These are phyloP conservation scores for Sphinx pinastri DNA, from an alignment of 2,888 invertebrate species.

Conservation along the genomic window DNA sequence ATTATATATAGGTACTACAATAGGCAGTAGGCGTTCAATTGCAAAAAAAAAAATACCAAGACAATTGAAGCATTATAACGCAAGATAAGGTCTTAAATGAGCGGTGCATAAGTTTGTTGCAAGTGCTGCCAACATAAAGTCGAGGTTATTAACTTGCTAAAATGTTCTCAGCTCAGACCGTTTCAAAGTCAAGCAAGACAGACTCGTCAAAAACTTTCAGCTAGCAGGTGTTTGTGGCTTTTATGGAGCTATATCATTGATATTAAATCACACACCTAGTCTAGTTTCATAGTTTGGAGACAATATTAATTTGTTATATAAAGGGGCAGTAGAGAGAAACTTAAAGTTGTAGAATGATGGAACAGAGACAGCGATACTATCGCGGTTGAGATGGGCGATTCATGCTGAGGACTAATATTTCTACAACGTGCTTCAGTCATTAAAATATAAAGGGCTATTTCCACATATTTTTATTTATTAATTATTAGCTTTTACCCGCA, in stretches of 20 bases:
- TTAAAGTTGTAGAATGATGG: too few relatives aligned
- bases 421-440: too few relatives aligned
- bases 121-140: not conserved
- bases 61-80: not conserved
- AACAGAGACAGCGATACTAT: too few relatives aligned
- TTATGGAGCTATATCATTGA: slow-evolving; percentile 7
- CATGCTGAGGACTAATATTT: too few relatives aligned
- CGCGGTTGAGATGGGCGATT: too few relatives aligned
- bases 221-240: slow-evolving; percentile 15
- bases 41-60: too few relatives aligned
- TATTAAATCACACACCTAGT: slow-evolving; percentile 14
- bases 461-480: too few relatives aligned
- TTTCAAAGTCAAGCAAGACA: slow-evolving; percentile 5
- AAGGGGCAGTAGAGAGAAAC: not conserved
- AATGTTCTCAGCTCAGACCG: not conserved
- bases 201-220: slow-evolving; percentile 1
- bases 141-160: slow-evolving; percentile 9
- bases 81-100: not conserved
- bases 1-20: too few relatives aligned
- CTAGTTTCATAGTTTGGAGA: slow-evolving; percentile 1
- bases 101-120: not conserved
- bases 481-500: too few relatives aligned
- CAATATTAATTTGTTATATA: slow-evolving; percentile 5
- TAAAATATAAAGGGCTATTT: too few relatives aligned
- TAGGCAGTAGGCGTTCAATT: too few relatives aligned